Conservation (phyloP, 2,113 vertebrate genomes). For the Grantiella picta region DNA sequence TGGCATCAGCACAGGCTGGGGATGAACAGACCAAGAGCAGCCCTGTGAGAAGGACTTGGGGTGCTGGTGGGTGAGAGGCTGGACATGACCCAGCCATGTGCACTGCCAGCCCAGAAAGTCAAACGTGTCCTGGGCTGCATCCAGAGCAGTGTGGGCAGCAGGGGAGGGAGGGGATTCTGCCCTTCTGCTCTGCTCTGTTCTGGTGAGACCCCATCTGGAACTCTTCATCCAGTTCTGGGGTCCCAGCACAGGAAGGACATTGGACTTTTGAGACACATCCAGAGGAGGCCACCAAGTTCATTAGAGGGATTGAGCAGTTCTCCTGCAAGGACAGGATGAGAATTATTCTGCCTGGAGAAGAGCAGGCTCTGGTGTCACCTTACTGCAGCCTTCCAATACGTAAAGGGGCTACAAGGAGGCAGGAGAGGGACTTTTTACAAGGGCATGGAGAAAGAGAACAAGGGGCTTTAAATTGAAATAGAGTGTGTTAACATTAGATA, state of each 20-base stretch:
- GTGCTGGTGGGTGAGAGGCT: neutral
- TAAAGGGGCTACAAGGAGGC: neutral
- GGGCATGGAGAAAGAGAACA: neutral
- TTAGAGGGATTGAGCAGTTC: neutral
- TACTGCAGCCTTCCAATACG: neutral
- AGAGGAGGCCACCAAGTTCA: neutral
- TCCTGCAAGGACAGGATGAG: neutral
- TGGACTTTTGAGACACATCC: neutral
- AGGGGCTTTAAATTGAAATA: neutral
- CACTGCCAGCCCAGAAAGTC: neutral
- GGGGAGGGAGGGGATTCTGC: neutral
- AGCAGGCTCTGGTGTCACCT: neutral
- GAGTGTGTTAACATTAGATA: neutral
- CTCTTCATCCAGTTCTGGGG: neutral
- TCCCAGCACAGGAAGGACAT: neutral
- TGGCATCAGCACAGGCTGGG: neutral
- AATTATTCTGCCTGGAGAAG: neutral
- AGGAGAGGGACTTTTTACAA: neutral
- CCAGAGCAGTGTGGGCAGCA: neutral
- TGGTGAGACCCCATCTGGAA: neutral
- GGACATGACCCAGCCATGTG: neutral
- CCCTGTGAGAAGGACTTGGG: neutral
- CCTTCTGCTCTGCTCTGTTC: fast-evolving
- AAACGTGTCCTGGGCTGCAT: neutral
- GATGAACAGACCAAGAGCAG: fast-evolving